Conservation (phyloP, 2,113 vertebrate genomes). For the Astur gentilis region DNA sequence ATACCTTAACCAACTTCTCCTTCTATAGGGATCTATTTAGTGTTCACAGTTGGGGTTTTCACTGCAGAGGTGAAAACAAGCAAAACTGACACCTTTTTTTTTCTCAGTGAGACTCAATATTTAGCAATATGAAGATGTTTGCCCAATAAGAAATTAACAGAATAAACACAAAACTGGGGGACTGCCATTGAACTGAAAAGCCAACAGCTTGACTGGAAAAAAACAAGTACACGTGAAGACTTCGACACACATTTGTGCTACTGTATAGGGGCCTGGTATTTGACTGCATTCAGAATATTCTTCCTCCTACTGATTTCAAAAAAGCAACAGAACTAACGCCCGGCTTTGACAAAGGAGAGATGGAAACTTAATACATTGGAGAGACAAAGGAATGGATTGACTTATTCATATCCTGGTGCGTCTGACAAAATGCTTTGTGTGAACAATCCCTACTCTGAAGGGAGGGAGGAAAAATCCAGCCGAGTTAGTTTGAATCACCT, state of each 20-base stretch:
- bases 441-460: conserved; percentile 25
- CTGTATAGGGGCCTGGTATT: background rate
- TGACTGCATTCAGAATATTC: background rate
- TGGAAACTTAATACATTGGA: conserved; percentile 18
- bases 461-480: conserved; percentile 21
- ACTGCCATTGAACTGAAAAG: background rate
- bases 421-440: conserved; percentile 19
- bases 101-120: background rate
- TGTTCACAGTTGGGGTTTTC: background rate
- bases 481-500: conserved; percentile 40
- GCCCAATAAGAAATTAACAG: background rate
- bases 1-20: background rate
- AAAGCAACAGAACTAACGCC: conserved; percentile 9
- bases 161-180: conserved; percentile 3
- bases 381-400: conserved; percentile 43
- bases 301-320: background rate
- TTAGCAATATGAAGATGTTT: background rate
- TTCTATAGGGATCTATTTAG: background rate
- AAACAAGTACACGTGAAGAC: background rate
- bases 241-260: background rate
- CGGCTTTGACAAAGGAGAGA: conserved; percentile 24
- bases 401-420: conserved; percentile 36
- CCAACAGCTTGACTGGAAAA: background rate
- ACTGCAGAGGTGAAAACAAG: background rate
- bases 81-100: background rate